These are phyloP conservation scores for Pteronotus mesoamericanus DNA, from an alignment of 2,797 vertebrate genomes.

Conservation along the genomic window DNA sequence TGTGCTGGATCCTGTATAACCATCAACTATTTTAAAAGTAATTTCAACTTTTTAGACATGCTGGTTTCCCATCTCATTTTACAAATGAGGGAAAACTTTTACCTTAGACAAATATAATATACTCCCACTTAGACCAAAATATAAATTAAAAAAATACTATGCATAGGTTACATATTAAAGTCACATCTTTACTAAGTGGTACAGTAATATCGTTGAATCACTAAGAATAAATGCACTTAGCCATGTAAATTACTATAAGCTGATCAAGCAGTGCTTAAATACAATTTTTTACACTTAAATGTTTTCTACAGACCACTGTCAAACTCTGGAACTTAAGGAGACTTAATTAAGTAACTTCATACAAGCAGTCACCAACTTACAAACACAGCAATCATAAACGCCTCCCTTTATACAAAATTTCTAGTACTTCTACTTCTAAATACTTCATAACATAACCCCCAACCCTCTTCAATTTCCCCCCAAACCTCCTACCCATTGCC, in stretches of 20 bases:
- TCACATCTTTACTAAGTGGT: not conserved
- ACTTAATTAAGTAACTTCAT: constrained; percentile 23
- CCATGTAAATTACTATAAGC: not conserved
- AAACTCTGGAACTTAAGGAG: constrained; percentile 16
- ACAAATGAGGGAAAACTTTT: too few species aligned
- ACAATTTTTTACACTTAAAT: not conserved
- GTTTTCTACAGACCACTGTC: not conserved
- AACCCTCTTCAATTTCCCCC: constrained; percentile 60
- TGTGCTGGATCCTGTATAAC: not conserved
- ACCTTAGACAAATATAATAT: constrained; percentile 26
- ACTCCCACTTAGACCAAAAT: constrained; percentile 23
- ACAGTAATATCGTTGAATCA: not conserved
- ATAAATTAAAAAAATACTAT: constrained; percentile 18
- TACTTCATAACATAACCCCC: constrained; percentile 52
- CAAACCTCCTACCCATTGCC: constrained; percentile 74
- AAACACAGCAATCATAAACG: constrained; percentile 23
- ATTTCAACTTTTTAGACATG: not conserved
- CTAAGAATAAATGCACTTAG: not conserved
- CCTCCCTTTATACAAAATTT: not conserved
- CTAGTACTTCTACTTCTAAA: not conserved
- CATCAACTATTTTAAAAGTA: not conserved
- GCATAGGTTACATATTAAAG: not conserved
- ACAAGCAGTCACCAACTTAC: constrained; percentile 68
- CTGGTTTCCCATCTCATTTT: not conserved
- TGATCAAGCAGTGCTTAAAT: not conserved